Conservation (phyloP, 2,888 invertebrate genomes). For the Lingula anatina region DNA sequence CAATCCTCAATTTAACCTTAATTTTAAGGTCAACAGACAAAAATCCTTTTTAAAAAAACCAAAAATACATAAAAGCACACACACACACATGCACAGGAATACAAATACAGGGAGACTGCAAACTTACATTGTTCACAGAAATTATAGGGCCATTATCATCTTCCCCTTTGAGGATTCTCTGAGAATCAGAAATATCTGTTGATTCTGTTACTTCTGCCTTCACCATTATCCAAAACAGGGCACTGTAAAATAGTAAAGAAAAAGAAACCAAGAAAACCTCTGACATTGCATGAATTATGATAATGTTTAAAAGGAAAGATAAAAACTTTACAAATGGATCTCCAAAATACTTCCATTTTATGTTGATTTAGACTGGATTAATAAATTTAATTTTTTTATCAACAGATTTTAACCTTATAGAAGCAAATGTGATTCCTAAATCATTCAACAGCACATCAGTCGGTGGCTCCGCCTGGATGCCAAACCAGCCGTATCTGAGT, state of each 20-base stretch:
- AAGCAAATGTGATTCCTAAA: not conserved
- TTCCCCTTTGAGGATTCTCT: slow-evolving; percentile 5
- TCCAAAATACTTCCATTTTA: not conserved
- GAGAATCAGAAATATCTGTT: slow-evolving; percentile 9
- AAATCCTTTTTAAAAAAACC: too few species aligned
- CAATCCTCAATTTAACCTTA: too few species aligned
- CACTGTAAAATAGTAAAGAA: slow-evolving; percentile 21
- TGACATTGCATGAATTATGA: not conserved
- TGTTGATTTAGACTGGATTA: slow-evolving; percentile 17
- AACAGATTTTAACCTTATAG: too few species aligned
- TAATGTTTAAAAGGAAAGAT: not conserved
- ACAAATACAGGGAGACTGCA: too few species aligned
- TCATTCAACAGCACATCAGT: not conserved
- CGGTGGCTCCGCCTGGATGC: not conserved
- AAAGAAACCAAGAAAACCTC: not conserved
- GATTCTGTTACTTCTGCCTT: slow-evolving; percentile 31
- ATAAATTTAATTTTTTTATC: too few species aligned
- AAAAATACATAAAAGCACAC: too few species aligned
- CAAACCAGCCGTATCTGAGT: not conserved
- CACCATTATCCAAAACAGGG: slow-evolving; percentile 38
- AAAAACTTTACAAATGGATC: not conserved
- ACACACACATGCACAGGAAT: too few species aligned
- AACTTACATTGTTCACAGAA: too few species aligned
- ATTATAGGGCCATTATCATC: slow-evolving; percentile 10
- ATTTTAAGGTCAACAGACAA: too few species aligned